phyloP scores from a whole-genome alignment of 2,113 vertebrate genomes.

The Anhinga anhinga region DNA sequence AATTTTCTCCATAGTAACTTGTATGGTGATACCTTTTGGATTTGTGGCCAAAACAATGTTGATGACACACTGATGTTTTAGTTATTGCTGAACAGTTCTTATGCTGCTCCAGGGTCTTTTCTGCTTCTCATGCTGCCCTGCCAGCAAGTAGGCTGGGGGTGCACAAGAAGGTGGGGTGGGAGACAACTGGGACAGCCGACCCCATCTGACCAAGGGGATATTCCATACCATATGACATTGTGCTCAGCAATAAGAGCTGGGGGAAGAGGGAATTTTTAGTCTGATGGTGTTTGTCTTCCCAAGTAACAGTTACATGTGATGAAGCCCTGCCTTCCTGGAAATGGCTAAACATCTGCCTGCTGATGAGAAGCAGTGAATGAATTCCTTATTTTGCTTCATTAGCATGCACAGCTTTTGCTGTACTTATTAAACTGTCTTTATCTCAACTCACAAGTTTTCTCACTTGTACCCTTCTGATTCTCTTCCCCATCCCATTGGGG shows the following conservation, averaged over 20 bases:
- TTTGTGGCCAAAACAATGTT: not conserved
- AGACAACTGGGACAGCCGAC: not conserved
- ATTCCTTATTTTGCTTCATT: not conserved
- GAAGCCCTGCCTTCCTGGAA: not conserved
- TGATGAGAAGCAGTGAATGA: not conserved
- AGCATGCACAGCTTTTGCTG: not conserved
- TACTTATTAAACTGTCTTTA: not conserved
- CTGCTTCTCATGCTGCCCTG: not conserved
- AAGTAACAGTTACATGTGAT: accelerated
- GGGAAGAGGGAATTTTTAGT: not conserved
- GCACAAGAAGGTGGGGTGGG: not conserved
- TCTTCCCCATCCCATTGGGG: accelerated
- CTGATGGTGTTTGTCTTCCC: not conserved
- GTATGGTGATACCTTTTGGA: not conserved
- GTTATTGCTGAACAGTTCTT: not conserved
- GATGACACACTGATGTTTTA: not conserved
- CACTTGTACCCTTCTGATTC: not conserved
- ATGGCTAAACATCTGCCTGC: not conserved
- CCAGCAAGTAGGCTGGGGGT: accelerated
- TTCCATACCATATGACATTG: not conserved
- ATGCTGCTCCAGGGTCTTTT: not conserved
- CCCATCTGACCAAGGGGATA: not conserved
- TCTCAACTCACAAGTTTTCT: not conserved
- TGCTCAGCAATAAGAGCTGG: not conserved
- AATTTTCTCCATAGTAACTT: not conserved